Evolutionary conservation across 2,888 invertebrate species (phyloP).

Genomic region (Scaptomyza flava): DNA sequence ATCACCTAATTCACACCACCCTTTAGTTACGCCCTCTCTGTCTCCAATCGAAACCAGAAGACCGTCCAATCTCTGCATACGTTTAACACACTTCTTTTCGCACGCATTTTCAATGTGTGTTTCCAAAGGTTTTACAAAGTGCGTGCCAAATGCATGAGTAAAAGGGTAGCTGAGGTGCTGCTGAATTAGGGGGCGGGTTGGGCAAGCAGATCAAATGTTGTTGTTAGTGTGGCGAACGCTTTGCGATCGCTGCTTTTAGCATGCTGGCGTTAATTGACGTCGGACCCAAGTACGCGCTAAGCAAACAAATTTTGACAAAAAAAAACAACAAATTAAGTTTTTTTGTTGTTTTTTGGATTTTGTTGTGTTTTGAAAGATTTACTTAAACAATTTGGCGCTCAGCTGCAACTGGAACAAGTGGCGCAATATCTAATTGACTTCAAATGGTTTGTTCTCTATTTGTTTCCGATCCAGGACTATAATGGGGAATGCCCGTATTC

Average conservation of each 20-base stretch:
- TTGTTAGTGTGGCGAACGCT: constrained; percentile 2
- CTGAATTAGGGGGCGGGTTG: too few species aligned
- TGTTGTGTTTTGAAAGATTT: constrained; percentile 17
- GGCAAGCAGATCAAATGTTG: constrained; percentile 28
- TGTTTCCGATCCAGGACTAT: constrained; percentile 87
- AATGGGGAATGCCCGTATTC: constrained; percentile 95
- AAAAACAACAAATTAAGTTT: background rate
- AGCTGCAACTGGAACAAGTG: constrained; percentile 47
- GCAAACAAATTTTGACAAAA: constrained; percentile 50
- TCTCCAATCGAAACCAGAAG: background rate
- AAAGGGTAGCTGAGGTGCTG: too few species aligned
- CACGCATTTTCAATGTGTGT: constrained; percentile 68
- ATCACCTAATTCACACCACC: too few species aligned
- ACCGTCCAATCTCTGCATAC: constrained; percentile 44
- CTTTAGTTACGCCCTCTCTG: too few species aligned
- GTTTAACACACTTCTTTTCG: constrained; percentile 69
- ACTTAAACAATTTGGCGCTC: constrained; percentile 60
- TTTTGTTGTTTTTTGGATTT: background rate
- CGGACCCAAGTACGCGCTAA: constrained; percentile 66
- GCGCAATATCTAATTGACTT: constrained; percentile 31
- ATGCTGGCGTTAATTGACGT: constrained; percentile 65
- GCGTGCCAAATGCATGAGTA: constrained; percentile 62
- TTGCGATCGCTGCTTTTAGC: constrained; percentile 68
- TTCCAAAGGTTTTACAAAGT: constrained; percentile 35
- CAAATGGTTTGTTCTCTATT: background rate